phyloP scores from a whole-genome alignment of 2,888 invertebrate genomes.

The Fabriciana adippe region DNA sequence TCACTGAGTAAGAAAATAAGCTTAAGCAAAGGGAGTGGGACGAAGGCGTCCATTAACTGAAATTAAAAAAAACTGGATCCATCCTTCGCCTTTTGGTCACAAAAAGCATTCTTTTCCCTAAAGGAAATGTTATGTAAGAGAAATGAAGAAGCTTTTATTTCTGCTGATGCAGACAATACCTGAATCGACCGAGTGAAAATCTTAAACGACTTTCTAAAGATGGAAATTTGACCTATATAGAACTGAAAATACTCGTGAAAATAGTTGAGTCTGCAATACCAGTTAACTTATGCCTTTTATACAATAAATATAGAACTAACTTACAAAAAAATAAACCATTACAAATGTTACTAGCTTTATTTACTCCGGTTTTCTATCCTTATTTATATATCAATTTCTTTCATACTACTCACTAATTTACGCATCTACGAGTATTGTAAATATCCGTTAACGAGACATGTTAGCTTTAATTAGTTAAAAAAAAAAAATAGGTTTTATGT shows the following conservation, averaged over 20 bases:
- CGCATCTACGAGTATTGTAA: too few relatives aligned
- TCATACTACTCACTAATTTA: too few relatives aligned
- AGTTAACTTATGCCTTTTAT: neutral
- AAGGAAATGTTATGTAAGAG: slow-evolving; percentile 26
- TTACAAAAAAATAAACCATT: neutral
- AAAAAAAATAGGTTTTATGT: too few relatives aligned
- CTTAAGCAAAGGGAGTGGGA: slow-evolving; percentile 8
- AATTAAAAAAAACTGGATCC: slow-evolving; percentile 29
- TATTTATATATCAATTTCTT: too few relatives aligned
- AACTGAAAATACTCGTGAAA: slow-evolving; percentile 17
- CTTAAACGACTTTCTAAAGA: slow-evolving; percentile 33
- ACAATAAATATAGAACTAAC: neutral
- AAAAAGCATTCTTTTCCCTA: slow-evolving; percentile 21
- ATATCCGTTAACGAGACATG: too few relatives aligned
- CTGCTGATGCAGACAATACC: slow-evolving; percentile 17
- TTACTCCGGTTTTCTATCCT: too few relatives aligned
- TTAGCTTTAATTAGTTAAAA: too few relatives aligned
- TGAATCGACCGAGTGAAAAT: slow-evolving; percentile 32
- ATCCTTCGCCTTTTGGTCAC: slow-evolving; percentile 23
- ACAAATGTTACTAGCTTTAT: too few relatives aligned
- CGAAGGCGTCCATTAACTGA: slow-evolving; percentile 25
- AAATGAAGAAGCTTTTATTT: slow-evolving; percentile 29
- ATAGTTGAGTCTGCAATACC: slow-evolving; percentile 16
- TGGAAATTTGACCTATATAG: slow-evolving; percentile 33
- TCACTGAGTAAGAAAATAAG: slow-evolving; percentile 4